Base-by-base conservation (phyloP, 2,797 vertebrate species). In the Lepidocolaptes lacrymiger region DNA sequence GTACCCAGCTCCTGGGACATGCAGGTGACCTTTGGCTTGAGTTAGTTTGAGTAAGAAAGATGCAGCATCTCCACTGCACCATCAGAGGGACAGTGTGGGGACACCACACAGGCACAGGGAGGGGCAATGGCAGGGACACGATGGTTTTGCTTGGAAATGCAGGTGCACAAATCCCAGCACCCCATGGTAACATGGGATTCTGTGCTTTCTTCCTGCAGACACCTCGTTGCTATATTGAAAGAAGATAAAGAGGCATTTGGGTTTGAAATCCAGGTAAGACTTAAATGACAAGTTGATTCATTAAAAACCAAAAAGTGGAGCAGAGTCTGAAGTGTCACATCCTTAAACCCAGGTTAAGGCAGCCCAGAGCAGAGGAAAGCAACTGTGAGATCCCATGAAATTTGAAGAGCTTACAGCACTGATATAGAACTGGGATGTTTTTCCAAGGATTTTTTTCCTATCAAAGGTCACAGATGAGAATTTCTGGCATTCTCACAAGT, bases 181-280 rank as follows among this genome's bases (percentile, higher is more conserved):
- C 73, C 79, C 30, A 0, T 7, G 1, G 8, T 87, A 51, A 87
- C 8, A 0, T 0, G 20, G 72, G 26, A 3, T 6, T 66, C 39
- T 41, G 34, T 78, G 28, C 32, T 2, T 36, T 82, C 84, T 56
- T 51, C 27, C 62, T 92, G 22, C 97, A 98, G 98, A 77, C 97
- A 96, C 58, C 79, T 98, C 23, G 27, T 98, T 18, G 91, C 96
- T 46, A 97, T 98, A 81, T 91, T 99, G 86, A 99, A 99, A 93
- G 98, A 99, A 92, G 99, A 99, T 91, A 99, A 99, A 93, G 99
- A 99, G 97, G 97, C 97, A 0, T 99, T 99, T 97, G 99, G 99
- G 80, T 99, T 99, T 98, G 99, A 99, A 97, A 99, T 99, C 97
- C 99, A 99, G 99, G 99, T 99, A 94, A 93, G 97, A 8, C 18